Percentiles rank a stretch among this genome's conserved stretches.
phyloP scores from a whole-genome alignment of 2,113 vertebrate species.

The Mola mola region DNA sequence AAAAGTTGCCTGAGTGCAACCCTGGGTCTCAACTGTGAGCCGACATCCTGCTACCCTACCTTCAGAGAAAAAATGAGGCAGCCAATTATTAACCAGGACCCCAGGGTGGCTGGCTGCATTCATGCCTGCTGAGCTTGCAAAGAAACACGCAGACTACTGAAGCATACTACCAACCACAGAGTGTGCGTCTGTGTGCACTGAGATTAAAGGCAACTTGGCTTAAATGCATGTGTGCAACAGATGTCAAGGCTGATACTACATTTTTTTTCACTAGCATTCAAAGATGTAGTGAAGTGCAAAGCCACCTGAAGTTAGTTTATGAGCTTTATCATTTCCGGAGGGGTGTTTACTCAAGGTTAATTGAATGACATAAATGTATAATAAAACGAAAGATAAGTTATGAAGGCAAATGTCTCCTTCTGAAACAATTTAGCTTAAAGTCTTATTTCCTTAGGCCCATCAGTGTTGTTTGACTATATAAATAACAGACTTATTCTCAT shows the following conservation, averaged over 20 bases:
- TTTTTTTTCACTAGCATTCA: conserved; percentile 29
- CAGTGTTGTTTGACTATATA: neutral
- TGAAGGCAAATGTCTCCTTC: neutral
- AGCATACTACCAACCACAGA: conserved; percentile 65
- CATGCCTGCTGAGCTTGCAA: conserved; percentile 64
- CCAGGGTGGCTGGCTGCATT: conserved; percentile 67
- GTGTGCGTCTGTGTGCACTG: conserved; percentile 60
- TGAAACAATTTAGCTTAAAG: neutral
- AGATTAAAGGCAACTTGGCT: conserved; percentile 67
- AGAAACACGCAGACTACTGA: conserved; percentile 64
- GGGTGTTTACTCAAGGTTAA: neutral
- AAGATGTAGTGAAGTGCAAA: conserved; percentile 35
- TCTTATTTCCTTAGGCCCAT: neutral
- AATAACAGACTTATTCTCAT: neutral
- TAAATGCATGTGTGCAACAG: conserved; percentile 74
- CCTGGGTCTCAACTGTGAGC: conserved; percentile 45
- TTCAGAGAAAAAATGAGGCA: conserved; percentile 74
- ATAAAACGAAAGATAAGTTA: neutral
- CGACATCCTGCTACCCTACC: conserved; percentile 61
- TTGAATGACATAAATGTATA: conserved; percentile 4
- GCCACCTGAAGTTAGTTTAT: conserved; percentile 11
- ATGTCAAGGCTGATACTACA: conserved; percentile 54
- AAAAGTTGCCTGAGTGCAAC: conserved; percentile 43
- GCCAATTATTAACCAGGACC: conserved; percentile 81
- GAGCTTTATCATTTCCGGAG: conserved; percentile 12